Base-by-base conservation (phyloP, 2,113 vertebrate genomes). In the Odocoileus hemionus region DNA sequence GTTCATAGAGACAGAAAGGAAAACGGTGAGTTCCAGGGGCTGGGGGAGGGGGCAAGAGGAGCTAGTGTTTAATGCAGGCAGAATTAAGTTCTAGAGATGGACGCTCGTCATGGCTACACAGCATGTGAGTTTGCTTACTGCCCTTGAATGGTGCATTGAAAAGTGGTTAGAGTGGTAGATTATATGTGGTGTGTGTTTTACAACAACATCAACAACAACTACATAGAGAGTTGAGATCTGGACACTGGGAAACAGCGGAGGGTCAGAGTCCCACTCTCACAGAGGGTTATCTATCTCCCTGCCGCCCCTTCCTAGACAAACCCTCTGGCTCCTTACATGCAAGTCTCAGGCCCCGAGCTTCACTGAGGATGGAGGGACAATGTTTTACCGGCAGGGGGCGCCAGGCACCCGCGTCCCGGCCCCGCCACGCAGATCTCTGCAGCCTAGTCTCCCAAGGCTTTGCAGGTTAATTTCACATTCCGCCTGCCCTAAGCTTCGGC, bases 311-410 rank as follows among this genome's bases (percentile, higher is more conserved):
- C 36, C 82, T 78, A 55, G 86, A 36, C 14, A n/a, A 26, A 54
- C 23, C 6, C 52, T 30, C 86, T 55, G 61, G 43, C 16, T 4
- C 30, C 2, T 60, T 45, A 52, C 23, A 3, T 17, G 3, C 13
- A 1, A 6, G 45, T 10, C 17, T 58, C 39, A 17, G n/a, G 17
- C 1, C 4, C 7, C 7, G 13, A 21, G 39, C 70, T 54, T 78
- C 43, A 11, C 64, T 13, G 91, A 70, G 78, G 55, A 17, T 6
- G 17, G 26, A 3, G 39, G 30, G 21, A 15, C 36, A 39, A 26
- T 43, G 25, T 57, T n/a, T 74, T 8, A 26, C n/a, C 90, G 12
- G 92, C 79, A 97, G 98, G 45, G 78, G 98, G 61, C 5, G 96
- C 70, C 86, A 91, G 58, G 6, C 9, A 5, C 13, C 4, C 26